phyloP scores from a whole-genome alignment of 2,797 vertebrate genomes.

The Cyprinodon diabolis region DNA sequence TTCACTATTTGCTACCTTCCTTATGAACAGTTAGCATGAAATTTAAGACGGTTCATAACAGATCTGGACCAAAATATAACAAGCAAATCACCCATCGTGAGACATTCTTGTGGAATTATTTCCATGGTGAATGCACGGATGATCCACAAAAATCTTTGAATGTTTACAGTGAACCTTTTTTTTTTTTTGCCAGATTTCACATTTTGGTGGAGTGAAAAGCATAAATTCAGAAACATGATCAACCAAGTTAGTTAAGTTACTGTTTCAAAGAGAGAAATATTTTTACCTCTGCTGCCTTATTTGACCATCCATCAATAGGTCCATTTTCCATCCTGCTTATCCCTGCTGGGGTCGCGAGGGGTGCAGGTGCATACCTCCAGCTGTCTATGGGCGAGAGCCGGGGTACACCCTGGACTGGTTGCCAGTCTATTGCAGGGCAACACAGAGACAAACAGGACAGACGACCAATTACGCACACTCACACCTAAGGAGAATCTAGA shows the following conservation, averaged over 20 bases:
- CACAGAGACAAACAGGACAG: no score
- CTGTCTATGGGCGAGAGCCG: no score
- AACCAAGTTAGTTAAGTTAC: no score
- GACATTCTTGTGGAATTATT: constrained; percentile 45
- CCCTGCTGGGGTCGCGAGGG: no score
- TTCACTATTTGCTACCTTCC: constrained; percentile 23
- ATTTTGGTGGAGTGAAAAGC: background rate
- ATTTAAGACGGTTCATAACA: constrained; percentile 12
- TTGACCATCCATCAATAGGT: background rate
- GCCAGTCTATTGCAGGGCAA: no score
- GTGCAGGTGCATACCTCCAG: no score
- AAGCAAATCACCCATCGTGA: constrained; percentile 17
- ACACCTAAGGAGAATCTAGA: no score
- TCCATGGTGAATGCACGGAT: constrained; percentile 59
- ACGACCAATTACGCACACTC: no score
- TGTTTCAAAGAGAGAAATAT: background rate
- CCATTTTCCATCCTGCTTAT: no score
- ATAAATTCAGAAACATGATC: background rate
- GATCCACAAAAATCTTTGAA: background rate
- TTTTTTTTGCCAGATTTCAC: background rate
- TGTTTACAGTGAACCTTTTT: background rate
- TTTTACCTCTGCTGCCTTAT: background rate
- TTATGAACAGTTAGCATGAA: constrained; percentile 7
- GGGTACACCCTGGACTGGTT: no score
- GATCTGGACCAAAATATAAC: constrained; percentile 33